These are phyloP conservation scores for Struthio camelus DNA, from an alignment of 2,113 vertebrate species.

Conservation along the genomic window DNA sequence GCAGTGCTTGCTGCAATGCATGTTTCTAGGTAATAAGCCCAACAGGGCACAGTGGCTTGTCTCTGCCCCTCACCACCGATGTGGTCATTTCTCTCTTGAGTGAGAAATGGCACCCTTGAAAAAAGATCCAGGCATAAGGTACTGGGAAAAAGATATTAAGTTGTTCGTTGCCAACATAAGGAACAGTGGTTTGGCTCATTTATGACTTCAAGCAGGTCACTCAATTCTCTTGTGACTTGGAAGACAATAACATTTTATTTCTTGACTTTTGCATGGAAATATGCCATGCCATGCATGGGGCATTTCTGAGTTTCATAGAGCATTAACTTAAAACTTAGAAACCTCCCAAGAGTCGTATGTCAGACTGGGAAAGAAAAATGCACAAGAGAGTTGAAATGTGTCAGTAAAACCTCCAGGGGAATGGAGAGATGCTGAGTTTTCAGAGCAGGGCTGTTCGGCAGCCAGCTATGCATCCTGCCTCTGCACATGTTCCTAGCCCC, in stretches of 20 bases:
- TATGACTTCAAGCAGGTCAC: not conserved
- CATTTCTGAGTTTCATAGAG: not conserved
- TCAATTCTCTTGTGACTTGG: not conserved
- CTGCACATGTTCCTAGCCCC: not conserved
- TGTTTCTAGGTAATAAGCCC: not conserved
- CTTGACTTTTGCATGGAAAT: not conserved
- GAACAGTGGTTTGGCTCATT: not conserved
- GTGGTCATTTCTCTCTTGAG: not conserved
- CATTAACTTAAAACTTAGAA: not conserved
- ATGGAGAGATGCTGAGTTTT: not conserved
- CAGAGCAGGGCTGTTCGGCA: too few relatives aligned
- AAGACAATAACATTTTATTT: not conserved
- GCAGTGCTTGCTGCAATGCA: rapidly evolving
- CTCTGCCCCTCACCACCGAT: not conserved
- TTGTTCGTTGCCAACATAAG: not conserved
- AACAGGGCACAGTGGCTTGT: not conserved
- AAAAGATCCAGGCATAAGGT: not conserved
- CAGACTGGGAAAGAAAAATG: not conserved
- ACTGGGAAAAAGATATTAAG: rapidly evolving
- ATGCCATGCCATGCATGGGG: rapidly evolving
- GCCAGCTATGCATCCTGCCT: not conserved
- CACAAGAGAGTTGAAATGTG: not conserved
- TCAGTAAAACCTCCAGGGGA: not conserved
- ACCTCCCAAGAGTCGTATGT: not conserved
- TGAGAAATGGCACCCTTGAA: not conserved